Percentiles rank a stretch among this genome's conserved stretches.
Evolutionary conservation across 23 tunicate genomes (phyloP).

Genomic region (Styela clava): DNA sequence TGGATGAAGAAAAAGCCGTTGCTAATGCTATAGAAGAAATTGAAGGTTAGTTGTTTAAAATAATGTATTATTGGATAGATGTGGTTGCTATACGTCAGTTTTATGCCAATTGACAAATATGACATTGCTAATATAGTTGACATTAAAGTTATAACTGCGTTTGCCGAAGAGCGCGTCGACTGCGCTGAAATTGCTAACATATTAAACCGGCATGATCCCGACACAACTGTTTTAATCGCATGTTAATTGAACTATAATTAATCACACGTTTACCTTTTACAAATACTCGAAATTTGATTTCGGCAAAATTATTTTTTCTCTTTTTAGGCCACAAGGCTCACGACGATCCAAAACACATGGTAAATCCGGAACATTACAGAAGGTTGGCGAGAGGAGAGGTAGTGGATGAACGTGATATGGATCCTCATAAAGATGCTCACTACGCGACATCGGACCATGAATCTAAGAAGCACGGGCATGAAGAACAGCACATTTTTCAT

Average conservation of each 20-base stretch:
- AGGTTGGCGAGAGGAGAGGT: not conserved
- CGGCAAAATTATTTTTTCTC: too few species aligned
- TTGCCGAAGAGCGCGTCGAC: too few species aligned
- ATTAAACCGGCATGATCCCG: too few species aligned
- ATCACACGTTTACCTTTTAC: too few species aligned
- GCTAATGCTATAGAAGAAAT: conserved; percentile 37
- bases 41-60: conserved; percentile 34
- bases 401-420: not conserved
- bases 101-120: too few species aligned
- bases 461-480: not conserved
- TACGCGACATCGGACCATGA: not conserved
- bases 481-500: not conserved
- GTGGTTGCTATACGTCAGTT: too few species aligned
- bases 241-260: too few species aligned
- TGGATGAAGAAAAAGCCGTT: conserved; percentile 50
- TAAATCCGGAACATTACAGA: not conserved
- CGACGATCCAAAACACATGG: not conserved
- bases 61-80: not conserved
- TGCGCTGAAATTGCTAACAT: too few species aligned
- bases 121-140: too few species aligned
- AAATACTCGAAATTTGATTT: too few species aligned
- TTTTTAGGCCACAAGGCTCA: not conserved
- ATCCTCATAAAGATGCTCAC: not conserved
- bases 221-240: too few species aligned
- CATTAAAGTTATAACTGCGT: too few species aligned